These are phyloP conservation scores for Polylopha cassiicola DNA, from an alignment of 2,888 invertebrate species.

Conservation along the genomic window DNA sequence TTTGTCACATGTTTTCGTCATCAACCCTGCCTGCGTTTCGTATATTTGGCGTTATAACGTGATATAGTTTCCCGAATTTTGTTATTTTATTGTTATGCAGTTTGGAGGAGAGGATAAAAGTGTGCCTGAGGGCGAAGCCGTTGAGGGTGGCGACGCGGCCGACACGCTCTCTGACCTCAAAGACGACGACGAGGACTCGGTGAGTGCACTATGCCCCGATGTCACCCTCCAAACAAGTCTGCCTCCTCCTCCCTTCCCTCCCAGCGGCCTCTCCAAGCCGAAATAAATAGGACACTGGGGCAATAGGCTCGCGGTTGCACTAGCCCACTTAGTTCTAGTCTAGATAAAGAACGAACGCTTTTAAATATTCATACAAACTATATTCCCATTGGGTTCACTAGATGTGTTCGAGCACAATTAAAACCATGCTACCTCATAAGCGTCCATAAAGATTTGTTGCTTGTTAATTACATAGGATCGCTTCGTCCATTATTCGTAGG, in stretches of 20 bases:
- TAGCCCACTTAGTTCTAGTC: constrained; percentile 44
- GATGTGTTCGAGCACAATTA: constrained; percentile 25
- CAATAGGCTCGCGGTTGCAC: constrained; percentile 49
- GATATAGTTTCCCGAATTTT: too few relatives aligned
- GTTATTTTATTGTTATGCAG: constrained; percentile 18
- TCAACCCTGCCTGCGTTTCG: too few relatives aligned
- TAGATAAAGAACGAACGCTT: constrained; percentile 28
- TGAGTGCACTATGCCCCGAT: constrained; percentile 71
- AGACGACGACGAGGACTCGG: constrained; percentile 81
- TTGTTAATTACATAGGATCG: constrained; percentile 61
- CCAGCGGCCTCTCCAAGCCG: constrained; percentile 28
- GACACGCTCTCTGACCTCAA: constrained; percentile 72
- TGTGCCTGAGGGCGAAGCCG: constrained; percentile 46
- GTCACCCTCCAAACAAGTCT: constrained; percentile 26
- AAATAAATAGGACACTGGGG: constrained; percentile 63
- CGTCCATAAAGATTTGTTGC: constrained; percentile 51
- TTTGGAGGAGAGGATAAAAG: constrained; percentile 57
- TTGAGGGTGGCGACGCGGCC: constrained; percentile 49
- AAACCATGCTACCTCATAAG: constrained; percentile 31
- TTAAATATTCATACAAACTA: constrained; percentile 31
- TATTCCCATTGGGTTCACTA: constrained; percentile 28
- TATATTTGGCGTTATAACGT: too few relatives aligned
- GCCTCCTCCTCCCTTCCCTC: constrained; percentile 28
- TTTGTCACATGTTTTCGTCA: too few relatives aligned
- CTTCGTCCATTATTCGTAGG: constrained; percentile 68